These are phyloP conservation scores for Aramus guarauna DNA, from an alignment of 2,113 vertebrate genomes.

Conservation along the genomic window DNA sequence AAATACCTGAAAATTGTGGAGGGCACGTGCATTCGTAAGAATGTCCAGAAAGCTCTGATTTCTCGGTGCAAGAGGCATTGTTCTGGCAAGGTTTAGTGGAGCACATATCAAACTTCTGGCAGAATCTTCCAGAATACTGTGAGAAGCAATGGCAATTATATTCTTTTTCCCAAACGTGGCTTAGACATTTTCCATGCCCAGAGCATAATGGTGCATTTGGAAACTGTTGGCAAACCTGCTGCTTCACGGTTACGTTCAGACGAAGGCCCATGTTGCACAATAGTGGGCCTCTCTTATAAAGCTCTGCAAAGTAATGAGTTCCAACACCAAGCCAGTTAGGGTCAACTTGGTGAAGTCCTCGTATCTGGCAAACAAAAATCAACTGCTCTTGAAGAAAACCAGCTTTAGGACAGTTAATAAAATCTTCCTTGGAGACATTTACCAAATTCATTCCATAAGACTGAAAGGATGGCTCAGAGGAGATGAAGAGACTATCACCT, in stretches of 20 bases:
- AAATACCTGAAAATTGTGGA: conserved; percentile 79
- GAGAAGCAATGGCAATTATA: conserved; percentile 77
- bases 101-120: conserved; percentile 76
- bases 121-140: conserved; percentile 79
- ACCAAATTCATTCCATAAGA: conserved; percentile 77
- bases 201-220: conserved; percentile 75
- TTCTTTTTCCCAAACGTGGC: conserved; percentile 66
- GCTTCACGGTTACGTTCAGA: conserved; percentile 79
- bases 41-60: conserved; percentile 22
- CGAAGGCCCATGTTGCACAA: conserved; percentile 78
- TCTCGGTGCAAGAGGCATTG: conserved; percentile 71
- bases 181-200: conserved; percentile 79
- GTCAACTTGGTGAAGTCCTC: conserved; percentile 67
- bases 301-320: conserved; percentile 80
- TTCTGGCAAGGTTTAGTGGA: conserved; percentile 76
- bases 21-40: conserved; percentile 74
- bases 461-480: conserved; percentile 69
- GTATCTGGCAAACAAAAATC: conserved; percentile 70
- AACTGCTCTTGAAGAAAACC: conserved; percentile 53
- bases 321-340: conserved; percentile 75
- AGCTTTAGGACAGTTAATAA: conserved; percentile 73
- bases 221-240: conserved; percentile 73
- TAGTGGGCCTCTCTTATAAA: conserved; percentile 42
- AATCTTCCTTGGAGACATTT: conserved; percentile 76
- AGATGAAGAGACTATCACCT: conserved; percentile 79